Evolutionary conservation across 2,888 invertebrate genomes (phyloP).

Genomic region (Opisthograptis luteolata): DNA sequence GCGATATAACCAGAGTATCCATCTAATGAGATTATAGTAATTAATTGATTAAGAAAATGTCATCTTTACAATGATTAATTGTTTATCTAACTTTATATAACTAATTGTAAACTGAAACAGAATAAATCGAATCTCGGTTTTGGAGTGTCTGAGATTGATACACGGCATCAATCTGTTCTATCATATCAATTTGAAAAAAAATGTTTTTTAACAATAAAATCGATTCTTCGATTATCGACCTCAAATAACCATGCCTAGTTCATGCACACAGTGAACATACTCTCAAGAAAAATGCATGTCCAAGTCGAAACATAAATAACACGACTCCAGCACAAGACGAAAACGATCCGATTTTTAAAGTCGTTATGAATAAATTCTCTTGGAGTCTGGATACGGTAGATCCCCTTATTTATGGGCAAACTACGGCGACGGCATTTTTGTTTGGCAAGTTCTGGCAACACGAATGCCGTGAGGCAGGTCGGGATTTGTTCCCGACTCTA

Average conservation of each 20-base stretch:
- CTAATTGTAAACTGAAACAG: too few species aligned
- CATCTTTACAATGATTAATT: too few species aligned
- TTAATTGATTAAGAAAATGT: too few species aligned
- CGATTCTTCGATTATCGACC: background rate
- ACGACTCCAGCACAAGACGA: slow-evolving; percentile 38
- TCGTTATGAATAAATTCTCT: slow-evolving; percentile 46
- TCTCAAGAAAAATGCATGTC: slow-evolving; percentile 10
- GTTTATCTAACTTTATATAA: too few species aligned
- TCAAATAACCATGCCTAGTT: slow-evolving; percentile 1
- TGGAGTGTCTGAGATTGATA: too few species aligned
- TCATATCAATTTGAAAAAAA: too few species aligned
- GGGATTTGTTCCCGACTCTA: slow-evolving; percentile 48
- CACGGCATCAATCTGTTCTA: too few species aligned
- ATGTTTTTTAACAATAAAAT: too few species aligned
- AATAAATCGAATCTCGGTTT: too few species aligned
- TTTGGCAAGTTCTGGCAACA: slow-evolving; percentile 42
- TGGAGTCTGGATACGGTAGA: slow-evolving; percentile 37
- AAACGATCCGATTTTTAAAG: slow-evolving; percentile 45
- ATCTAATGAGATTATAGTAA: too few species aligned
- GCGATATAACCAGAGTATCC: too few species aligned
- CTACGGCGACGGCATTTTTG: slow-evolving; percentile 48
- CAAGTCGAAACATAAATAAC: slow-evolving; percentile 33
- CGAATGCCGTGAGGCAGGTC: slow-evolving; percentile 46
- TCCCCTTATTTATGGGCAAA: slow-evolving; percentile 58
- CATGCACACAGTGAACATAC: slow-evolving; percentile 1